Evolutionary conservation across 2,113 vertebrate genomes (phyloP), one percentile per base, ranked within the genome.

Genomic region (Alethe castanea): DNA sequence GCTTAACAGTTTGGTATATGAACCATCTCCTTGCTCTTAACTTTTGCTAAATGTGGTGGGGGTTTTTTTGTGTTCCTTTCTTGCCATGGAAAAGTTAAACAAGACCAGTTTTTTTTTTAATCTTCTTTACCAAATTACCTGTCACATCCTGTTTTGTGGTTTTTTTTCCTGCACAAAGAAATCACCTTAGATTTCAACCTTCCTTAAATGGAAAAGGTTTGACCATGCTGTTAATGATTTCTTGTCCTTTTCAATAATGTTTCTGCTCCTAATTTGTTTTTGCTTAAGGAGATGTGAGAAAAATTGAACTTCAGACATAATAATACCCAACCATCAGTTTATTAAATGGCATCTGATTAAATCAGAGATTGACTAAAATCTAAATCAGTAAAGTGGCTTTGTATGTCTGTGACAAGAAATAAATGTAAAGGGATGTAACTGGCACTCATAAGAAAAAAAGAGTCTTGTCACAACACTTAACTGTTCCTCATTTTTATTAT

Each of bases 341-440:
- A 72, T 90, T 94, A 80, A 95, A 59, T 82, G 44, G 8, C 20
- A 88, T 61, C 56, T 95, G 71, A 77, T 92, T 71, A 91, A 95
- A 76, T 90, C 28, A 72, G 67, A 82, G 45, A 56, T 36, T 65
- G 69, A 50, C 50, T 87, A 42, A 82, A 95, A 88, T 81, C 78
- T 26, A 66, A 91, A 82, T 88, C 88, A 77, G 38, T 69, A 54
- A 89, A 87, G 40, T 82, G 28, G 15, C 28, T 87, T 90, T 91
- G 70, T 85, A 65, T 7, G 10, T 85, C 50, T 85, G 28, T 80
- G 66, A 66, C 44, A 53, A 72, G 53, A 91, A 96, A 67, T 60
- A 81, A 92, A 81, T 47, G 24, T 60, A 79, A 92, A 92, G 42
- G 66, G 48, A 38, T 45, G 18, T 52, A 82, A 60, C 38, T 67